Evolutionary conservation across 2,888 invertebrate genomes (phyloP).

Genomic region (Microctonus brassicae): DNA sequence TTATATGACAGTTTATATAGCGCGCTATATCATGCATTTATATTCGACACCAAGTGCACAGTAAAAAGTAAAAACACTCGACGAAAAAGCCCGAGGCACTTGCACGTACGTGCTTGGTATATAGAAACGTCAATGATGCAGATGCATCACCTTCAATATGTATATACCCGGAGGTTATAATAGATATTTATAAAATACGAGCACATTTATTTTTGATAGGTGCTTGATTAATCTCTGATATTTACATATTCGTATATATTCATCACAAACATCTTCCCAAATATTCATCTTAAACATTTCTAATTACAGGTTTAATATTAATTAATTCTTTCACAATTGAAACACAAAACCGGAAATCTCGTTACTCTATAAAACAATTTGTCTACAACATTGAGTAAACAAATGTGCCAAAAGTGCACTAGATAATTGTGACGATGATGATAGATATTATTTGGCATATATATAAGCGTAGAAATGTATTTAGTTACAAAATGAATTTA

Average conservation of each 20-base stretch:
- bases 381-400: background rate
- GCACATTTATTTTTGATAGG: background rate
- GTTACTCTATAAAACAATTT: too few relatives aligned
- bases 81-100: background rate
- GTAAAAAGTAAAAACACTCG: background rate
- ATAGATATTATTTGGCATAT: slow-evolving; percentile 8
- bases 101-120: background rate
- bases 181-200: background rate
- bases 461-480: slow-evolving; percentile 4
- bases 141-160: background rate
- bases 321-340: background rate
- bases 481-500: slow-evolving; percentile 19
- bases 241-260: background rate
- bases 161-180: background rate
- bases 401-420: background rate
- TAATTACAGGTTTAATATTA: background rate
- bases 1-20: background rate
- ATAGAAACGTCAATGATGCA: background rate
- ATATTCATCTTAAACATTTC: background rate
- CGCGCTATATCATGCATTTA: background rate
- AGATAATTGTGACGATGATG: background rate
- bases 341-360: background rate
- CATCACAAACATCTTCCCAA: background rate
- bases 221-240: background rate
- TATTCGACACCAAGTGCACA: background rate